Base-by-base conservation (phyloP, 2,113 vertebrate genomes). In the Lates calcarifer region DNA sequence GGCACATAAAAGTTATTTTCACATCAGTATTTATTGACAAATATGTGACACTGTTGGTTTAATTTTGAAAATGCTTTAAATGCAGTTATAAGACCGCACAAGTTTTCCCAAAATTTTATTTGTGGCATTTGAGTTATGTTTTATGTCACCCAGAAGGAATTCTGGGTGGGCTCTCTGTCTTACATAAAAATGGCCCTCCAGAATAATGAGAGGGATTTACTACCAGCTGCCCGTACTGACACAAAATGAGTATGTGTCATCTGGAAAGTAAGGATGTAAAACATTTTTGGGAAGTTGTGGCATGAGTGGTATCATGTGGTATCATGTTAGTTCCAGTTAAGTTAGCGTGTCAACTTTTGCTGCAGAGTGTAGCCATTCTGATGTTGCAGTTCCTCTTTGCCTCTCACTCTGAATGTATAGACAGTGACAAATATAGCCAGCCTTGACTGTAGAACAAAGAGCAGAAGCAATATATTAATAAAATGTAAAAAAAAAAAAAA, bases 401-500 rank as follows among this genome's bases (percentile, higher is more conserved):
- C 12, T 5, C 0, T 43, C 3, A 35, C 17, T 55, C 11, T 10
- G 2, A 43, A 29, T 61, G 6, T 2, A 11, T 7, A 14, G 9
- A 9, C 18, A 53, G 10, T n/a, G 13, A 26, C 26, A 33, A 6
- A 69, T n/a, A n/a, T 20, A 35, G 24, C 3, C 39, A 9, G 14
- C 47, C n/a, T 58, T 10, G 6, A n/a, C 2, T 41, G 29, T 17
- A 35, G 35, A 49, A 6, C 2, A 18, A 61, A 66, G 2, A 45
- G 26, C 18, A 4, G 3, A 33, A 6, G 14, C 56, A 45, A 65
- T 22, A 60, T 37, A 17, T 35, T 15, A 73, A 20, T 61, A 20
- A 60, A 60, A 75, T 41, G n/a, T 18, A 29, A 41, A 24, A 53
- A 51, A 70, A 33, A 14, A 13, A 28, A 41, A 79, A 20, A 29